Evolutionary conservation across 2,797 vertebrate genomes (phyloP).

Genomic region (Gephyroberyx darwinii): DNA sequence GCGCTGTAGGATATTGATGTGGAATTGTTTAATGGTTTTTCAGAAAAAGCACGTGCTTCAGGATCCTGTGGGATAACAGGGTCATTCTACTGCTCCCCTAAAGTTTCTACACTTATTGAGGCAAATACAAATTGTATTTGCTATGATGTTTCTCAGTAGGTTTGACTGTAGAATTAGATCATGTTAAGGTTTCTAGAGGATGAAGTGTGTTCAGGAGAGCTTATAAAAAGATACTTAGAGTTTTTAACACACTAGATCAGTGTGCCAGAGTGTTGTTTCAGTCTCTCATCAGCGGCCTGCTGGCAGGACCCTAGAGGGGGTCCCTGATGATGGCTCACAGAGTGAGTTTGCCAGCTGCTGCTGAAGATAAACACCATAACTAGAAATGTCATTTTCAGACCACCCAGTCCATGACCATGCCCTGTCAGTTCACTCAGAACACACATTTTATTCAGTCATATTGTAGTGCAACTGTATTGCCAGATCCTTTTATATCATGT

Average conservation of each 20-base stretch:
- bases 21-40: constrained; percentile 8
- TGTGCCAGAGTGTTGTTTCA: constrained; percentile 15
- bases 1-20: neutral
- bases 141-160: neutral
- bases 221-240: neutral
- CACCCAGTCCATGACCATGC: constrained; percentile 3
- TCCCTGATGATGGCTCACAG: neutral
- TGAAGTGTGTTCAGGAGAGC: neutral
- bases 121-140: neutral
- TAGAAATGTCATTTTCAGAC: constrained; percentile 27
- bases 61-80: neutral
- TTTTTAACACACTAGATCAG: constrained; percentile 14
- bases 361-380: constrained; percentile 26
- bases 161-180: neutral
- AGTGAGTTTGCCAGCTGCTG: constrained; percentile 17
- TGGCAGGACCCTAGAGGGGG: constrained; percentile 8
- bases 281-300: constrained; percentile 18
- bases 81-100: neutral
- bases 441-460: neutral
- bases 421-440: neutral
- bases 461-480: neutral
- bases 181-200: neutral
- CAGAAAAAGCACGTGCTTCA: constrained; percentile 1
- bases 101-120: neutral
- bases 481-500: neutral